A percentile compares a stretch with the other conserved stretches of the same genome.
These are phyloP conservation scores for Drosophila auraria DNA, from an alignment of 1,140 invertebrate genomes.

Conservation along the genomic window DNA sequence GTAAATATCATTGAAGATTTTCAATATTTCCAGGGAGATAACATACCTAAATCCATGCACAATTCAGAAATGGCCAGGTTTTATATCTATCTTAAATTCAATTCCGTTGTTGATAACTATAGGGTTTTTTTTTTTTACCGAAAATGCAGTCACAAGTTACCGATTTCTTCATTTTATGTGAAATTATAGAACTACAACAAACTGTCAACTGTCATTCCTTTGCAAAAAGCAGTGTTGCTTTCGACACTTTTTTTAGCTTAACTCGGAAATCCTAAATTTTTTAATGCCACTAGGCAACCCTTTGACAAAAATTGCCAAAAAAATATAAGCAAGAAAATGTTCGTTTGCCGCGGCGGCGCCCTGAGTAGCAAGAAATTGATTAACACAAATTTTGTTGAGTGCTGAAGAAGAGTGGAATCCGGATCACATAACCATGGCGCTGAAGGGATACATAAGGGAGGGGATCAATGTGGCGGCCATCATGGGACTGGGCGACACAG, in stretches of 20 bases:
- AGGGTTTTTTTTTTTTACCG: no score
- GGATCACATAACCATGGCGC: constrained; percentile 8
- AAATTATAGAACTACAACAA: not conserved
- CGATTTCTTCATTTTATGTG: no score
- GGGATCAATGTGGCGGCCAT: constrained; percentile 80
- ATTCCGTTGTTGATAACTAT: not conserved
- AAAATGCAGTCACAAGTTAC: no score
- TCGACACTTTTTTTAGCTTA: not conserved
- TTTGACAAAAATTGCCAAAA: not conserved
- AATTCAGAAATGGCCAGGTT: no score
- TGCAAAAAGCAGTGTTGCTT: not conserved
- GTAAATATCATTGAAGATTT: not conserved
- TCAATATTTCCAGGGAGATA: not conserved
- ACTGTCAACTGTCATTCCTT: not conserved
- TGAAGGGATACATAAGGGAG: constrained; percentile 53
- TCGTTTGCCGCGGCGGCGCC: not conserved
- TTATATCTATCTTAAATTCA: no score
- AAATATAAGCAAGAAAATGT: not conserved
- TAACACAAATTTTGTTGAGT: not conserved
- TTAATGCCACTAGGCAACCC: not conserved
- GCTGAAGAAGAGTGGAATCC: not conserved
- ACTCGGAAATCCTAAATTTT: not conserved
- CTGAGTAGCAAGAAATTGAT: no score
- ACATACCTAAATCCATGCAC: no score
- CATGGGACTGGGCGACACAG: constrained; percentile 85